Evolutionary conservation across 2,113 vertebrate species (phyloP).

Genomic region (Etia nguti): DNA sequence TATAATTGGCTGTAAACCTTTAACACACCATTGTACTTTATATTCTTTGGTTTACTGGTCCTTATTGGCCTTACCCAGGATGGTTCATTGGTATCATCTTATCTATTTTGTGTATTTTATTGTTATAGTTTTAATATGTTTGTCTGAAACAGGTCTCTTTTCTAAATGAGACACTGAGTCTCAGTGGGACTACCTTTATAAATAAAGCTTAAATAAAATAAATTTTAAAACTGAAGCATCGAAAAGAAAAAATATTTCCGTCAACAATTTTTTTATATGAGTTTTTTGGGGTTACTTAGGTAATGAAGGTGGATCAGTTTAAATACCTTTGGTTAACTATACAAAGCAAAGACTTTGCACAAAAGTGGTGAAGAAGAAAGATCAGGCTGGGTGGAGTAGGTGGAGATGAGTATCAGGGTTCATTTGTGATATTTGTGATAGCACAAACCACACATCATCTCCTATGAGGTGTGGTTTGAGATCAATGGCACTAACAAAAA

Average conservation of each 20-base stretch:
- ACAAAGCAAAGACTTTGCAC: neutral
- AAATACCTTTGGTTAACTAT: neutral
- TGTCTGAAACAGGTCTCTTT: neutral
- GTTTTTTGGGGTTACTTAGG: neutral
- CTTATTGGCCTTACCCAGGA: neutral
- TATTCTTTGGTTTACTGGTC: neutral
- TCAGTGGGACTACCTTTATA: neutral
- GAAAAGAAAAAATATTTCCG: neutral
- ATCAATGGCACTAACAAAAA: neutral
- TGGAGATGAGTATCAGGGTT: neutral
- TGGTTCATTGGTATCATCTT: neutral
- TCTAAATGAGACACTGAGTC: neutral
- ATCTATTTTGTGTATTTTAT: neutral
- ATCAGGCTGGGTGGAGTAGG: neutral
- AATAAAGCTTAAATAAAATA: neutral
- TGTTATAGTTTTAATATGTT: neutral
- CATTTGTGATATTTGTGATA: neutral
- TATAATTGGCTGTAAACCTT: neutral
- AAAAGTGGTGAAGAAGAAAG: neutral
- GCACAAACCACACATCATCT: neutral
- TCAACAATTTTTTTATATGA: neutral
- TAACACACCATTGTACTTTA: neutral
- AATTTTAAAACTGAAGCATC: neutral
- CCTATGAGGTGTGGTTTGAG: neutral
- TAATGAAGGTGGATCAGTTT: neutral